Base-by-base conservation (phyloP, 2,797 vertebrate species). In the Cacajao melanocephalus region DNA sequence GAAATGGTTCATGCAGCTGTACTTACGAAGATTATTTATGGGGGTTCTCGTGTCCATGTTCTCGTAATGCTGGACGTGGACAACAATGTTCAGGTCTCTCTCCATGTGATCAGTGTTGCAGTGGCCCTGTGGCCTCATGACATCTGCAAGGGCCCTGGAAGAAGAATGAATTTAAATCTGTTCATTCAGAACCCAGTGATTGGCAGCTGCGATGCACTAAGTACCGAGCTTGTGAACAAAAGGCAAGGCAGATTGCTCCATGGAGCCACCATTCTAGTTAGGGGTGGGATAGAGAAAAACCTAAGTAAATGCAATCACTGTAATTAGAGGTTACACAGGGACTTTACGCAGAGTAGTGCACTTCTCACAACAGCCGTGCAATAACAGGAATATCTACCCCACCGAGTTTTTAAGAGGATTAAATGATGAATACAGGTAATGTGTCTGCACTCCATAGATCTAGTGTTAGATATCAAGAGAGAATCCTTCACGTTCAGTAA, bases 11-110 rank as follows among this genome's bases (percentile, higher is more conserved):
- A 0, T 3, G 14, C 20, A 5, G 41, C 80, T 41, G 4, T 97
- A 99, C 99, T 99, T 99, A 99, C 99, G 99, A 83, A 99, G 98
- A 98, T 99, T 99, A 96, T 99, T 99, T 94, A 99, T 98, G 96
- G 99, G 98, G 75, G 99, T 97, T 98, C 99, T 99, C 0, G 99
- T 98, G 87, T 99, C 99, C 98, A 99, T 99, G 98, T 99, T 99
- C 96, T 99, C 99, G 93, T 99, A 99, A 98, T 99, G 99, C 97
- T 99, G 99, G 58, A 99, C 99, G 0, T 99, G 99, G 98, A 99
- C 99, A 78, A 99, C 99, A 0, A 99, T 99, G 98, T 99, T 99
- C 98, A 99, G 99, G 98, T 99, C 99, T 98, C 99, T 99, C 90
- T 99, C 99, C 98, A 99, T 99, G 92, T 99, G 99, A 98, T 99